phyloP scores from a whole-genome alignment of 2,888 invertebrate species.

The Tetanocera ferruginea region DNA sequence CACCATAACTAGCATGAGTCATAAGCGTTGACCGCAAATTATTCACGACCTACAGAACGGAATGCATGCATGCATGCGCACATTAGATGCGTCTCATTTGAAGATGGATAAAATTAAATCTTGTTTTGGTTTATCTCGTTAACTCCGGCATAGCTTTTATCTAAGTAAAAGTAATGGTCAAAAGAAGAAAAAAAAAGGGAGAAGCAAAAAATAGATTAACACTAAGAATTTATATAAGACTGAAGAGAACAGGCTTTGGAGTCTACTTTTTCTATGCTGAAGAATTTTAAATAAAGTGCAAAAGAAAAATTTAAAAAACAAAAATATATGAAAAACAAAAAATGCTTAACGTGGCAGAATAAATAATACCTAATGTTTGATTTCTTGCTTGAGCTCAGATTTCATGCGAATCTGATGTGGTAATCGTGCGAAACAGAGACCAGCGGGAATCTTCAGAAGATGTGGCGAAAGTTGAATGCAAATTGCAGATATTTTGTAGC shows the following conservation, averaged over 20 bases:
- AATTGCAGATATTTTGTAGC: too few relatives aligned
- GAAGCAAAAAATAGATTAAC: too few relatives aligned
- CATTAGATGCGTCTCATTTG: too few relatives aligned
- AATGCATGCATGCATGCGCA: not conserved
- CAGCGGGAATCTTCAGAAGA: not conserved
- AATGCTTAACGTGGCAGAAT: not conserved
- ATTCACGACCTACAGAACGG: not conserved
- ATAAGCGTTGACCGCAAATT: not conserved
- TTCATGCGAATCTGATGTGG: not conserved
- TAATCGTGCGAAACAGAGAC: not conserved
- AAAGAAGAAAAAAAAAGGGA: too few relatives aligned
- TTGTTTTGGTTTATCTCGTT: too few relatives aligned
- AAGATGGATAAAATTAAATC: too few relatives aligned
- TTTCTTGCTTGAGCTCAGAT: not conserved
- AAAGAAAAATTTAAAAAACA: too few relatives aligned
- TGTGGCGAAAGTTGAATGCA: too few relatives aligned
- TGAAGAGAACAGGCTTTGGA: not conserved
- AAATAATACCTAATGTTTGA: not conserved
- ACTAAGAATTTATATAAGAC: not conserved
- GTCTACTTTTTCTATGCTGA: not conserved
- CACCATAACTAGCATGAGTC: not conserved
- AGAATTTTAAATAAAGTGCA: too few relatives aligned
- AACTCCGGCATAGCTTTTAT: not conserved
- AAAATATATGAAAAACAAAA: not conserved
- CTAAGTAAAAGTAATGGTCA: too few relatives aligned